Percentiles rank a stretch among this genome's conserved stretches.
Conservation (phyloP, 2,797 vertebrate species). For the Odontamblyopus lacepedii region DNA sequence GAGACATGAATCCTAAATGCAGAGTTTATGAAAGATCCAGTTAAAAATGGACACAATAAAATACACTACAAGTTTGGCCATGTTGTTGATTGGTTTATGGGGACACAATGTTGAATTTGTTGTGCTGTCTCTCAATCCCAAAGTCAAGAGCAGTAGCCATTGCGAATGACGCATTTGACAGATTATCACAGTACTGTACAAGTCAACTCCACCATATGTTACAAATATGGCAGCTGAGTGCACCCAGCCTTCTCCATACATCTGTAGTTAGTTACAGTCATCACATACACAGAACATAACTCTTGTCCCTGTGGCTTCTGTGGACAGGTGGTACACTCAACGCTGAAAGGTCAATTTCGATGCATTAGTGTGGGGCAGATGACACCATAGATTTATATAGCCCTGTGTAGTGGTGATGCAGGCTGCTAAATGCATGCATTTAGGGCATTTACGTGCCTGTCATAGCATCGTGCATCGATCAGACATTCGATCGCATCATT, state of each 20-base stretch:
- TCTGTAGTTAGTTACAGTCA: not conserved
- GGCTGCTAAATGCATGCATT: slow-evolving; percentile 23
- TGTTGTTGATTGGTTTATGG: no score
- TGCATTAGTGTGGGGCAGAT: not conserved
- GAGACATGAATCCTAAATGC: not conserved
- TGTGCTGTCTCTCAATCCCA: not conserved
- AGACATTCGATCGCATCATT: slow-evolving; percentile 28
- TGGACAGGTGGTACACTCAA: slow-evolving; percentile 4
- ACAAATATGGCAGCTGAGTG: not conserved
- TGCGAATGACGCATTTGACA: not conserved
- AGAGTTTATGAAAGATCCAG: no score
- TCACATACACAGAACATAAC: not conserved
- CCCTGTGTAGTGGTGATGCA: not conserved
- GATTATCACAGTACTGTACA: not conserved
- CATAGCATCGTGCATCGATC: slow-evolving; percentile 39
- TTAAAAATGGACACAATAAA: no score
- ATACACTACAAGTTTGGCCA: no score
- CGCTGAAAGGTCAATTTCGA: slow-evolving; percentile 1
- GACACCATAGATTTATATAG: slow-evolving; percentile 10
- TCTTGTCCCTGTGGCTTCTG: not conserved
- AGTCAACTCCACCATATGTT: not conserved
- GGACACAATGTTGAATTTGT: no score
- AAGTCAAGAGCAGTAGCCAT: not conserved
- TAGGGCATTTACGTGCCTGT: slow-evolving; percentile 29
- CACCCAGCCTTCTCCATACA: not conserved